Evolutionary conservation across 1,140 invertebrate genomes (phyloP).

Genomic region (Bombus difficillimus): DNA sequence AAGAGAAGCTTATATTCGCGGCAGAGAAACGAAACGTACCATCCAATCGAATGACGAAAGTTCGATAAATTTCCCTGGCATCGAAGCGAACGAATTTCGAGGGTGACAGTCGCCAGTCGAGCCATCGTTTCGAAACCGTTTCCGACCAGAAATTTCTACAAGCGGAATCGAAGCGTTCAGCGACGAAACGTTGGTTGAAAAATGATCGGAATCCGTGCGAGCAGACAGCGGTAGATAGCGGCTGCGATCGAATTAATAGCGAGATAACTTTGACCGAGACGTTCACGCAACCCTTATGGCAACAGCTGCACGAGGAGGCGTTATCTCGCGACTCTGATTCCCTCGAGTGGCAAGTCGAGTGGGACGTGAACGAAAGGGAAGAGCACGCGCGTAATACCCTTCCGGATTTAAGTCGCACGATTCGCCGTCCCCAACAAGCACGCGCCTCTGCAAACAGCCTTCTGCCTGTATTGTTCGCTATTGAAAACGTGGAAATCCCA

Average conservation of each 20-base stretch:
- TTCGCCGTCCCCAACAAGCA: neutral
- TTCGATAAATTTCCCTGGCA: no score
- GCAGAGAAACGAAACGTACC: no score
- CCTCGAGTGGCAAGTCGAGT: slow-evolving; percentile 48
- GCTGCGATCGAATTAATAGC: slow-evolving; percentile 51
- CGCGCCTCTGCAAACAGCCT: slow-evolving; percentile 55
- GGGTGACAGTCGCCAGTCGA: neutral
- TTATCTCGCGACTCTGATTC: slow-evolving; percentile 61
- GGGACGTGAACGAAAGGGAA: slow-evolving; percentile 30
- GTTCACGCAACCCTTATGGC: slow-evolving; percentile 43
- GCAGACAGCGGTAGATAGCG: neutral
- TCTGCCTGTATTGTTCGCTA: slow-evolving; percentile 9
- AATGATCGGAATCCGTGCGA: slow-evolving; percentile 18
- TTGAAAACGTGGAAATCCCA: slow-evolving; percentile 55
- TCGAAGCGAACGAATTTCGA: no score
- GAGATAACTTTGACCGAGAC: slow-evolving; percentile 25
- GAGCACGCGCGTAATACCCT: slow-evolving; percentile 36
- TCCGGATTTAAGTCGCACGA: slow-evolving; percentile 56
- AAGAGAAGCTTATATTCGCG: no score
- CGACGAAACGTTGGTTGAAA: slow-evolving; percentile 13
- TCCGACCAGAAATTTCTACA: no score
- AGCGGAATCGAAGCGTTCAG: slow-evolving; percentile 21
- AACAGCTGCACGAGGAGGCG: slow-evolving; percentile 42
- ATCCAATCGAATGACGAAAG: no score
- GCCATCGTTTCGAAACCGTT: neutral